Conservation (phyloP, 2,888 invertebrate genomes). For the Hoplodrina blanda region DNA sequence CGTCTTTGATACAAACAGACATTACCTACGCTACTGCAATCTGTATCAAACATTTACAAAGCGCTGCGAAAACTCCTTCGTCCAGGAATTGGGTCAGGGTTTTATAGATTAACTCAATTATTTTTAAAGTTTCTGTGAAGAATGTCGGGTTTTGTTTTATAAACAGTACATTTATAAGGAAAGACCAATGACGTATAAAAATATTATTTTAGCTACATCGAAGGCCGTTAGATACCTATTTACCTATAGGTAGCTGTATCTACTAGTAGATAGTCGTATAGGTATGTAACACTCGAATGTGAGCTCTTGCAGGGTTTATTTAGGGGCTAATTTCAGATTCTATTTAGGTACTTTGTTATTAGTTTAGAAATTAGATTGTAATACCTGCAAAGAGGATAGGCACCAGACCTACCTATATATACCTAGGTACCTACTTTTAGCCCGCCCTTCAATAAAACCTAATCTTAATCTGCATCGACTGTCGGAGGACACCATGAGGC, state of each 20-base stretch:
- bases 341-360: no score
- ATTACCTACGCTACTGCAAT: slow-evolving; percentile 7
- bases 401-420: no score
- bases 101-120: slow-evolving; percentile 49
- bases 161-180: background rate
- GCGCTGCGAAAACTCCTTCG: slow-evolving; percentile 49
- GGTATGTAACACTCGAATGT: background rate
- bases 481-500: no score
- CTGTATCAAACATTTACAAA: slow-evolving; percentile 36
- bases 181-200: background rate
- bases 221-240: slow-evolving; percentile 3
- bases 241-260: background rate
- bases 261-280: background rate
- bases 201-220: background rate
- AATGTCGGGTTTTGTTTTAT: slow-evolving; percentile 17
- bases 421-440: no score
- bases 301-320: background rate
- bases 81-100: slow-evolving; percentile 63
- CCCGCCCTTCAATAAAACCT: no score
- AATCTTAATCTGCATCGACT: no score
- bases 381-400: no score
- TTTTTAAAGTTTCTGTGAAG: slow-evolving; percentile 39
- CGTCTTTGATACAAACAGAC: slow-evolving; percentile 5
- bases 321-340: background rate
- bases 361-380: no score